Percentiles rank a stretch among this genome's conserved stretches.
Conservation (phyloP, 2,797 vertebrate genomes). For the Notolepis coatsorum region DNA sequence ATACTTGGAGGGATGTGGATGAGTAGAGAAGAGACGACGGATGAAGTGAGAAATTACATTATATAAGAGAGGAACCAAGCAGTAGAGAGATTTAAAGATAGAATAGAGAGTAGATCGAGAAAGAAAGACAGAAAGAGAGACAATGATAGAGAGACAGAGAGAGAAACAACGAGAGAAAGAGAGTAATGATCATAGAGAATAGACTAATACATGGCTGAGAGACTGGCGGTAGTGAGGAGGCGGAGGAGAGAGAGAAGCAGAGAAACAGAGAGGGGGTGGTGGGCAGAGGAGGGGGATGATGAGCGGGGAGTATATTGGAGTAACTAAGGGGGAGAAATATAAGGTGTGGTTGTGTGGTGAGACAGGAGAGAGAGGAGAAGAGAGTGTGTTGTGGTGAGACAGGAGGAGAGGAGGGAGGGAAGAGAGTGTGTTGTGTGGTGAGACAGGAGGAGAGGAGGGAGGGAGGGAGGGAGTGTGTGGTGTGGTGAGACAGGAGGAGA, state of each 20-base stretch:
- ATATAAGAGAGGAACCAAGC: conserved; percentile 49
- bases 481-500: neutral
- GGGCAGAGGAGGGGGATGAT: conserved; percentile 49
- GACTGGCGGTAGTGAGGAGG: conserved; percentile 21
- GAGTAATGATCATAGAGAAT: conserved; percentile 50
- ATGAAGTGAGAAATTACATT: conserved; percentile 46
- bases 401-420: conserved; percentile 17
- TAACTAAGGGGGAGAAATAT: conserved; percentile 69
- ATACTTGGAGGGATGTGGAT: conserved; percentile 26
- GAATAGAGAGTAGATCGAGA: conserved; percentile 14
- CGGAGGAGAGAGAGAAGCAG: conserved; percentile 22
- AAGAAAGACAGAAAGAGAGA: conserved; percentile 15
- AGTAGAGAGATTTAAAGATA: conserved; percentile 31
- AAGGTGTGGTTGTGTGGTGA: conserved; percentile 44
- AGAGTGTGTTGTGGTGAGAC: conserved; percentile 50
- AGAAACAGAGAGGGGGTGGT: conserved; percentile 55
- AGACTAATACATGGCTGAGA: conserved; percentile 50
- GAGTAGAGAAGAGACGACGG: conserved; percentile 44
- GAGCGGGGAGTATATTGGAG: conserved; percentile 61
- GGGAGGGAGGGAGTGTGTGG: neutral
- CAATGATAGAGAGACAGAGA: conserved; percentile 39
- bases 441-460: too few relatives aligned
- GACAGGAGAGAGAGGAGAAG: conserved; percentile 21
- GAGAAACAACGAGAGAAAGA: conserved; percentile 33
- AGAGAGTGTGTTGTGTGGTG: neutral